Conservation (phyloP, 2,113 vertebrate genomes). For the Trogon surrucura region DNA sequence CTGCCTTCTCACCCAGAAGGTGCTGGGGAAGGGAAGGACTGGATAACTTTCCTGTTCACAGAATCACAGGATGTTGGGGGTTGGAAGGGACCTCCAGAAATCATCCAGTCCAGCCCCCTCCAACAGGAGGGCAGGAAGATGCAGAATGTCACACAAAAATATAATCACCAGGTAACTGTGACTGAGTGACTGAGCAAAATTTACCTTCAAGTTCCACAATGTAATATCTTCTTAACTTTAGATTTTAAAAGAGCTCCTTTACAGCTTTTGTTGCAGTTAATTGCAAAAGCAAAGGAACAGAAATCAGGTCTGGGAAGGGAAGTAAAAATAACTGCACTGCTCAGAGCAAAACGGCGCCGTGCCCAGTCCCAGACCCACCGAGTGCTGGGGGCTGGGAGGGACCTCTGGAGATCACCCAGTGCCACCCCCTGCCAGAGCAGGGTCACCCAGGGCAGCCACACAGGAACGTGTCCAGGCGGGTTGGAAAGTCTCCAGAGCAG, state of each 20-base stretch:
- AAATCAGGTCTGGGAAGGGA: neutral
- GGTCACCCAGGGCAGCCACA: no score
- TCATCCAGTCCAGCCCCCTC: no score
- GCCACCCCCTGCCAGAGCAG: no score
- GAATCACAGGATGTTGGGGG: neutral
- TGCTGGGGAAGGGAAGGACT: neutral
- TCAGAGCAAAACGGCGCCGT: accelerated
- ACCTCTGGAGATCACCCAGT: no score
- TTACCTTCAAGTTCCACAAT: neutral
- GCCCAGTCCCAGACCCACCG: no score
- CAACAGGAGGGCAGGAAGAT: neutral
- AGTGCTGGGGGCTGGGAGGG: no score
- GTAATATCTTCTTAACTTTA: neutral
- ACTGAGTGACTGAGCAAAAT: neutral
- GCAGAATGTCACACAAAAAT: neutral
- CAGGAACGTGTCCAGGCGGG: no score
- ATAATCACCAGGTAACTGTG: neutral
- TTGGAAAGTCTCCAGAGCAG: no score
- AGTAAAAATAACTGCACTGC: neutral
- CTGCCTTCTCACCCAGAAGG: neutral
- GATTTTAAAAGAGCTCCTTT: neutral
- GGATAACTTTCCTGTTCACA: neutral
- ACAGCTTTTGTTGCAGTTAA: neutral
- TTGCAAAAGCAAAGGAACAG: neutral
- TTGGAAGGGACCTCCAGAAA: no score